phyloP scores from a whole-genome alignment of 2,113 vertebrate genomes.

The Synodontis membranacea region DNA sequence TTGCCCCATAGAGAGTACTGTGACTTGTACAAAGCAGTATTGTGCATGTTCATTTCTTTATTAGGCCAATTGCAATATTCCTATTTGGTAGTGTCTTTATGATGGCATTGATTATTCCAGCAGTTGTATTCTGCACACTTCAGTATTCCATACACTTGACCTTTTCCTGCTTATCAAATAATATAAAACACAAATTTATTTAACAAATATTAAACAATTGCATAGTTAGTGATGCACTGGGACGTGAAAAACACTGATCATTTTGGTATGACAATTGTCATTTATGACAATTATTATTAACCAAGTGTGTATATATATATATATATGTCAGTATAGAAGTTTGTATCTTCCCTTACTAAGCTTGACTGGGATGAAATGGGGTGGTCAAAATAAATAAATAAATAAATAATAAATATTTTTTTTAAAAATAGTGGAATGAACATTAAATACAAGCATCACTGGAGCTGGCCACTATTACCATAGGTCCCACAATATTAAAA shows the following conservation, averaged over 20 bases:
- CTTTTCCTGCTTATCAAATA: not conserved
- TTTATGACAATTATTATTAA: too few relatives aligned
- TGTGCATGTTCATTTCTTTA: not conserved
- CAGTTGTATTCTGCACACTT: not conserved
- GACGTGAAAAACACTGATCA: not conserved
- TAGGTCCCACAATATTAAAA: not conserved
- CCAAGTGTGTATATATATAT: too few relatives aligned
- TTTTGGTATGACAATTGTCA: not conserved
- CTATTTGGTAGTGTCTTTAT: not conserved
- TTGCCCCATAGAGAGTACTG: not conserved
- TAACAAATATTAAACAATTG: not conserved
- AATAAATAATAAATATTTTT: too few relatives aligned
- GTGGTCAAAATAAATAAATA: not conserved
- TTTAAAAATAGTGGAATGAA: not conserved
- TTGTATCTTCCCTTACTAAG: not conserved
- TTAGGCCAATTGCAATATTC: not conserved
- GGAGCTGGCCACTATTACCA: not conserved
- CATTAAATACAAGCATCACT: not conserved
- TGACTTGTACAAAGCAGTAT: not conserved
- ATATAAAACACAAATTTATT: not conserved
- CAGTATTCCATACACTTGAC: not conserved
- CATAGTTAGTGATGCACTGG: not conserved
- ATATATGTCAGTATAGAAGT: not conserved
- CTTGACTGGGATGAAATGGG: too few relatives aligned
- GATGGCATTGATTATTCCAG: not conserved